Base-by-base conservation (phyloP, 1,140 invertebrate genomes). In the Cyphomyrmex costatus region DNA sequence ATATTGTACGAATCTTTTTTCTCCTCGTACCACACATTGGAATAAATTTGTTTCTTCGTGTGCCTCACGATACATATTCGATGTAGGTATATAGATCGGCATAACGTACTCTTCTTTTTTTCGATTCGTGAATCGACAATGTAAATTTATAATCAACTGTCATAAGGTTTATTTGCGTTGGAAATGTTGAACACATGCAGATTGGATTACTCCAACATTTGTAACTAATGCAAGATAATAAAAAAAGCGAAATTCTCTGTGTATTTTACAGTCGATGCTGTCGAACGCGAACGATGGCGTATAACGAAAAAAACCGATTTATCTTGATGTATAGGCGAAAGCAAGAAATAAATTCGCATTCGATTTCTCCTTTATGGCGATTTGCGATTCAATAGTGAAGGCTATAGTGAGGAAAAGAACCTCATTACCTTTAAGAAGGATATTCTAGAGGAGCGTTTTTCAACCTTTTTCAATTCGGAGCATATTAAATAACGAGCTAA, bases 271-370 rank as follows among this genome's bases (percentile, higher is more conserved):
- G 46, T 49, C 14, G 19, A 8, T 19, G 16, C 27, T 5, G 27
- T 65, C 19, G 30, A n/a, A 65, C 6, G 19, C 61, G 30, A 33
- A 65, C n/a, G 30, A n/a, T 4, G 61, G 61, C 61, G 30, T 12
- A 33, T 30, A 2, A 42, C 8, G 10, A 42, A 33, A 65, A 65
- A 65, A 65, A 65, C 8, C 19, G 61, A 65, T 65, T 65, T n/a
- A 65, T 33, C 30, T 33, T 30, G 8, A 65, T 30, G 30, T 33
- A 33, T 10, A n/a, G 30, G 27, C 30, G 19, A 65, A 33, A 65
- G 61, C 30, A 65, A 65, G 61, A 33, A 65, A 30, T 63, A 63
- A 63, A 65, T 65, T 65, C 61, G 30, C 61, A 65, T 65, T 33
- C 61, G 30, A 65, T 65, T 33, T 65, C 61, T 65, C 61, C 61